Base-by-base conservation (phyloP, 2,113 vertebrate genomes). In the Brachirus orientalis region DNA sequence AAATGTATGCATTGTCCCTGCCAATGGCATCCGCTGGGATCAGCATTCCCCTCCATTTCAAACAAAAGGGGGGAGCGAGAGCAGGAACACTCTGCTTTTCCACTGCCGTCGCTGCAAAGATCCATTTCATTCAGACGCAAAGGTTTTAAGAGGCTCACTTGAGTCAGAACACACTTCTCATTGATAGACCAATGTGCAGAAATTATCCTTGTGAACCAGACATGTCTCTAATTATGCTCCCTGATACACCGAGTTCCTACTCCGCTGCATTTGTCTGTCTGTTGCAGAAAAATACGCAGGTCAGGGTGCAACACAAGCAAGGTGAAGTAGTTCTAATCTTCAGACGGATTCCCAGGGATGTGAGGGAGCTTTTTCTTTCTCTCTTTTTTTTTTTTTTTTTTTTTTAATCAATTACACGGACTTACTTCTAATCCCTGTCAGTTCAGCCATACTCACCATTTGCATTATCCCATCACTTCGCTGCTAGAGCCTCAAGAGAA, bases 371-470 rank as follows among this genome's bases (percentile, higher is more conserved):
- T 28, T 28, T 28, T 28, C 5, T 28, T 28, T 28, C 22, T 28
- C 5, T 5, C 3, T 28, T 28, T 28, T 28, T 28, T 5, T 2
- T 28, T 28, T 28, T 28, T 28, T 62, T 51, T 59, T 36, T 75
- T 80, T 82, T 72, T 75, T n/a, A 86, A 89, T 87, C 84, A 84
- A 77, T 87, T 87, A 82, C 78, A 84, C 54, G 68, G 60, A 58
- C 63, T 80, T 45, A 16, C 69, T 80, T 83, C 52, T 86, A 89
- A 88, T 87, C 86, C 87, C 68, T 54, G 69, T 80, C 84, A 80
- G 83, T 89, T 85, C 77, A 82, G 66, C 75, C 60, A 69, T 50
- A 60, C 58, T 80, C 79, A 60, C 63, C 46, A 84, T 90, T 85
- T 80, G 73, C 82, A 91, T 87, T 74, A 90, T 83, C 77, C 70